Percentiles rank a stretch among this genome's conserved stretches.
These are phyloP conservation scores for Paguma larvata DNA, from an alignment of 2,797 vertebrate species.

Conservation along the genomic window DNA sequence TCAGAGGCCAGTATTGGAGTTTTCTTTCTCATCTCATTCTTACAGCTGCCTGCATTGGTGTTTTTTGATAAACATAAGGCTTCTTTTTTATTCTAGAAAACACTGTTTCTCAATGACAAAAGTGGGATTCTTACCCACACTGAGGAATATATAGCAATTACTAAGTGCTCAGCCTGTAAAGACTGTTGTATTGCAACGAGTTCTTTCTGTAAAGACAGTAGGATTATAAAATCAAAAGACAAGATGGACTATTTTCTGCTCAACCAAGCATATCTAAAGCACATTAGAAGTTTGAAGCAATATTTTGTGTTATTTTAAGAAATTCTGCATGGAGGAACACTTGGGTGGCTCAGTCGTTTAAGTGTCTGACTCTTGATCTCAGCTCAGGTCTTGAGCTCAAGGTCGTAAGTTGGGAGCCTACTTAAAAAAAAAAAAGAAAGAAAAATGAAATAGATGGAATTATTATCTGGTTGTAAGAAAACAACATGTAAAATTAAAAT, in stretches of 20 bases:
- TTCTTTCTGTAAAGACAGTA: slow-evolving; percentile 46
- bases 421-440: too few relatives aligned
- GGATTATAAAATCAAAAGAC: slow-evolving; percentile 60
- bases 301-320: slow-evolving; percentile 56
- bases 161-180: not conserved
- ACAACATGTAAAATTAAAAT: slow-evolving; percentile 5
- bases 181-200: not conserved
- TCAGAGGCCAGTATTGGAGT: not conserved
- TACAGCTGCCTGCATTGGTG: slow-evolving; percentile 7
- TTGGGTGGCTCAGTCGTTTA: too few relatives aligned
- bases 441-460: not conserved
- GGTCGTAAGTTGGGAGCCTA: too few relatives aligned
- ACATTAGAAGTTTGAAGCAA: slow-evolving; percentile 47
- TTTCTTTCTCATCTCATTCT: slow-evolving; percentile 43
- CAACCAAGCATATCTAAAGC: slow-evolving; percentile 51
- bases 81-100: slow-evolving; percentile 31
- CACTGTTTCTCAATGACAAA: slow-evolving; percentile 57
- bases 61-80: slow-evolving; percentile 61
- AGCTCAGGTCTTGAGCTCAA: too few relatives aligned
- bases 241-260: slow-evolving; percentile 68
- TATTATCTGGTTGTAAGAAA: slow-evolving; percentile 51
- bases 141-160: not conserved
- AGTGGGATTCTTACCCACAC: slow-evolving; percentile 23
- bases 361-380: too few relatives aligned
- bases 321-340: not conserved